Percentiles rank a stretch among this genome's conserved stretches.
Evolutionary conservation across 1,140 invertebrate genomes (phyloP).

Genomic region (Steinernema feltiae): DNA sequence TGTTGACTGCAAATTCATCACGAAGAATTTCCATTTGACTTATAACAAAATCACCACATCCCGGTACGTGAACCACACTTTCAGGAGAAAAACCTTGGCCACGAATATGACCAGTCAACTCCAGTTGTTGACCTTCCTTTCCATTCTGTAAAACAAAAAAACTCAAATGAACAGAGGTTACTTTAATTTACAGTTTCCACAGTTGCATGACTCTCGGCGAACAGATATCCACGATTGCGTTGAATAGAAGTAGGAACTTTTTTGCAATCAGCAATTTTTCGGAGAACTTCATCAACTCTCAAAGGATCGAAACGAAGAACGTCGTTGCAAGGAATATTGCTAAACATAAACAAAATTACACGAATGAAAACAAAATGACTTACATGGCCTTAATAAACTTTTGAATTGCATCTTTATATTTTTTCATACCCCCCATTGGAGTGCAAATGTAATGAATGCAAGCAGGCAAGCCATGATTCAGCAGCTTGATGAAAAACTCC

Average conservation of each 20-base stretch:
- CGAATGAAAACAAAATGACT: background rate
- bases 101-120: slow-evolving; percentile 71
- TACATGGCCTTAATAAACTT: background rate
- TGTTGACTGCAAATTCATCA: slow-evolving; percentile 71
- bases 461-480: background rate
- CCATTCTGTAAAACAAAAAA: background rate
- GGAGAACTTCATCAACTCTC: background rate
- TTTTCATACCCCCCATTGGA: background rate
- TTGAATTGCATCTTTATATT: background rate
- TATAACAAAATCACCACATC: slow-evolving; percentile 85
- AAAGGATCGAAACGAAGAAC: background rate
- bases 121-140: background rate
- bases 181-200: background rate
- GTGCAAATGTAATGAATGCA: background rate
- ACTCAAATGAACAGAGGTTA: background rate
- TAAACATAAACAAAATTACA: background rate
- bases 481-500: background rate
- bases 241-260: background rate
- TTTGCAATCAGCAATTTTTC: background rate
- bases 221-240: background rate
- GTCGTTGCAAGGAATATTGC: background rate
- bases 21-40: slow-evolving; percentile 69
- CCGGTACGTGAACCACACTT: slow-evolving; percentile 78
- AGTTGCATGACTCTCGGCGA: background rate
- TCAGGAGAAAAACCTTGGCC: slow-evolving; percentile 76